phyloP scores from a whole-genome alignment of 2,888 invertebrate species.

The Chorisops tibialis region DNA sequence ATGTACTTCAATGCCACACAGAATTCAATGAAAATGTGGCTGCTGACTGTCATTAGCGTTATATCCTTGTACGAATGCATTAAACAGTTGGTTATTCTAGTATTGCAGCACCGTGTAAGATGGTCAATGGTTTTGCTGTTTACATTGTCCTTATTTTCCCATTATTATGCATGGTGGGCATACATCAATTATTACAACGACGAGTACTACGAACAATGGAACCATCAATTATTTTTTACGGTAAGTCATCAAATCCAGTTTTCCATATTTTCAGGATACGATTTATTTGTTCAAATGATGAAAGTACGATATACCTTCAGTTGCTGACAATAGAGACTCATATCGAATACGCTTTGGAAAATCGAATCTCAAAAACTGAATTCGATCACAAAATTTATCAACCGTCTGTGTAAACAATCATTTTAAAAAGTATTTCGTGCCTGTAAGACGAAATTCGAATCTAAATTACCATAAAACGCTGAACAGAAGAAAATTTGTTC shows the following conservation, averaged over 20 bases:
- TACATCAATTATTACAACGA: slow-evolving; percentile 70
- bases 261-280: no score
- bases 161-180: slow-evolving; percentile 69
- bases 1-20: slow-evolving; percentile 67
- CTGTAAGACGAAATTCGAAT: no score
- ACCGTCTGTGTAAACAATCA: no score
- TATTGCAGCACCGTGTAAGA: slow-evolving; percentile 56
- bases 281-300: no score
- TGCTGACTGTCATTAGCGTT: slow-evolving; percentile 57
- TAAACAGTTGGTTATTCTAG: slow-evolving; percentile 56
- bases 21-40: slow-evolving; percentile 66
- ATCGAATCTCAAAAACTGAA: no score
- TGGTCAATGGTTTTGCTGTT: slow-evolving; percentile 63
- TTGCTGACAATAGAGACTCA: no score
- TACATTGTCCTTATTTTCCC: slow-evolving; percentile 61
- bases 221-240: slow-evolving; percentile 64
- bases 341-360: no score
- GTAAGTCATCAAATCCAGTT: slow-evolving; percentile 40
- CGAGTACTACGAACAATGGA: slow-evolving; percentile 67
- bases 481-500: neutral
- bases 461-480: neutral
- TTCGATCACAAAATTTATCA: no score
- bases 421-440: no score
- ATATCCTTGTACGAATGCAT: slow-evolving; percentile 62
- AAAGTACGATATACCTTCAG: no score